Percentiles rank a stretch among this genome's conserved stretches.
Conservation (phyloP, 64 coral and sea anemone species). For the Dendronephthya gigantea region DNA sequence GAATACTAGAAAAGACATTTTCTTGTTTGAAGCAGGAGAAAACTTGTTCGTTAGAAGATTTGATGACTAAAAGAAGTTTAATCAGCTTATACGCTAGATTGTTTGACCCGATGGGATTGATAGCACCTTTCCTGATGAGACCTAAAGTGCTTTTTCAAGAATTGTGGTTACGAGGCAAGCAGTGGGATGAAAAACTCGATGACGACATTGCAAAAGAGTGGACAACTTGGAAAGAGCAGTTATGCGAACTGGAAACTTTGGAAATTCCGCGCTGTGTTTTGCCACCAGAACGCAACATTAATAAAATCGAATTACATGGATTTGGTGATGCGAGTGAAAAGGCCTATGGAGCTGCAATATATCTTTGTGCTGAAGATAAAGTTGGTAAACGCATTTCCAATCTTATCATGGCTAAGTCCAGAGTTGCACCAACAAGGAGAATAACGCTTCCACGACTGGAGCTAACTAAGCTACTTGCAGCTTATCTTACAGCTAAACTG, state of each 20-base stretch:
- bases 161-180: conserved; percentile 31
- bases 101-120: conserved; percentile 11
- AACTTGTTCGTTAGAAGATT: not conserved
- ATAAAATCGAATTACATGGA: conserved; percentile 20
- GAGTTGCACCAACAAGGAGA: conserved; percentile 34
- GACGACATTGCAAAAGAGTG: conserved; percentile 42
- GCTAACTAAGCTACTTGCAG: conserved; percentile 25
- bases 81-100: not conserved
- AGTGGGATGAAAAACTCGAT: conserved; percentile 40
- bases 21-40: conserved; percentile 1
- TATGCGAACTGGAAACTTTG: conserved; percentile 13
- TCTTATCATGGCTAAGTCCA: conserved; percentile 29
- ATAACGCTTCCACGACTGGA: conserved; percentile 38
- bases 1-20: conserved; percentile 3
- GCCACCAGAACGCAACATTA: not conserved
- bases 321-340: conserved; percentile 47
- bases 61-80: conserved; percentile 16
- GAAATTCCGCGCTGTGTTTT: conserved; percentile 41
- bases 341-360: conserved; percentile 37
- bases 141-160: conserved; percentile 38
- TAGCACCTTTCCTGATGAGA: conserved; percentile 31
- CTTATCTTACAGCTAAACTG: conserved; percentile 20
- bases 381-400: conserved; percentile 9
- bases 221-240: conserved; percentile 24
- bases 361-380: conserved; percentile 33